Evolutionary conservation across 2,797 vertebrate genomes (phyloP), one percentile per base, ranked within the genome.

Genomic region (Dromococcyx pavoninus): DNA sequence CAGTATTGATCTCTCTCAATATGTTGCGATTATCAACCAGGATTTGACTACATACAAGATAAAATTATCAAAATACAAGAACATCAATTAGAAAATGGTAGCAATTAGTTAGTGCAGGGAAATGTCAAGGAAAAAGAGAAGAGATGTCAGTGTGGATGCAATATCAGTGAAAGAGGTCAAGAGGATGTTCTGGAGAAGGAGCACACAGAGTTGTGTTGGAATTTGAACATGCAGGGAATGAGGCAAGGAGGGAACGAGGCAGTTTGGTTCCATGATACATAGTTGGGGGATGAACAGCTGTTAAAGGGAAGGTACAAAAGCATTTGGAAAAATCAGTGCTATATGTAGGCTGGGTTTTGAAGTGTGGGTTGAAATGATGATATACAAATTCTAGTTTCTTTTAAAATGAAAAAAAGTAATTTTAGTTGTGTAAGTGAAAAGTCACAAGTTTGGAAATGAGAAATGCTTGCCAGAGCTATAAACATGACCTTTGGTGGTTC

Each of bases 221-320:
- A 19, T 76, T 69, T 30, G 58, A 62, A 67, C 0, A 5, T 32
- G 17, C 44, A 48, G 65, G n/a, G 57, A 58, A 32, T 0, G 7
- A 60, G 53, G 53, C 41, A 39, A 58, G 35, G 62, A 66, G 39
- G 30, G 53, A 83, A 30, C 25, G 25, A 39, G 25, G 61, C 65
- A 33, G 37, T 84, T 80, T 37, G 41, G 28, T 78, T 72, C 37
- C 27, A 3, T 32, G 54, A 18, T 3, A 5, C 17, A 8, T 13
- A 53, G 14, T 27, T 78, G 50, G 4, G 21, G 48, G 32, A 17
- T 78, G 44, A 81, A 11, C n/a, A 53, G 3, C 53, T 82, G 25
- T 39, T 85, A 66, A 62, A 87, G 22, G 56, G n/a, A 35, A 44
- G 35, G 9, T 44, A 21, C 2, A 35, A 48, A 71, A 11, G 39